phyloP scores from a whole-genome alignment of 2,888 invertebrate species.

The Caradrina clavipalpis region DNA sequence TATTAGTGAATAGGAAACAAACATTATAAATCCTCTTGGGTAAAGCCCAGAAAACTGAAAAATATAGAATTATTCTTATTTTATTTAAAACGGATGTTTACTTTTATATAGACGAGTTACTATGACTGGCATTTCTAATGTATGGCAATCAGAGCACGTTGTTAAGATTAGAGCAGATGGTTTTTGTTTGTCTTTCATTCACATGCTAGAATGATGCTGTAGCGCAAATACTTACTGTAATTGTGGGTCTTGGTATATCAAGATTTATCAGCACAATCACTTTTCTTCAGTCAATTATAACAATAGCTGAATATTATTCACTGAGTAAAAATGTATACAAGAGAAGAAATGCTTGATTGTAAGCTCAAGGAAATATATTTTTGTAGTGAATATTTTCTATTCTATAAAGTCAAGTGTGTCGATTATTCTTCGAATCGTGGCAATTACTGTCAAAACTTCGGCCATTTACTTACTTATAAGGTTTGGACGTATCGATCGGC shows the following conservation, averaged over 20 bases:
- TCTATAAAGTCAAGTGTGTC: slow-evolving; percentile 47
- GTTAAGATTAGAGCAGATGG: too few species aligned
- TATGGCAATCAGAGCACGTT: not conserved
- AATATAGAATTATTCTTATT: not conserved
- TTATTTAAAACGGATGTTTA: not conserved
- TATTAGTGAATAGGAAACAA: not conserved
- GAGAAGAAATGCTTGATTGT: slow-evolving; percentile 39
- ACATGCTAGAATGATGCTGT: not conserved
- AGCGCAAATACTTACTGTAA: slow-evolving; percentile 5
- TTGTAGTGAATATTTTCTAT: slow-evolving; percentile 29
- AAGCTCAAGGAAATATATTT: slow-evolving; percentile 28
- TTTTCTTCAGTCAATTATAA: slow-evolving; percentile 18
- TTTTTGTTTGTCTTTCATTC: not conserved
- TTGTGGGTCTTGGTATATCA: slow-evolving; percentile 7
- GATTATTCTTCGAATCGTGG: slow-evolving; percentile 65
- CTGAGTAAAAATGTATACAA: slow-evolving; percentile 29
- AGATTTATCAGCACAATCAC: slow-evolving; percentile 14
- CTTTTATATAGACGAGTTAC: too few species aligned
- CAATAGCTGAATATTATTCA: slow-evolving; percentile 15
- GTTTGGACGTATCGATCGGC: slow-evolving; percentile 68
- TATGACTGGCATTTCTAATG: too few species aligned
- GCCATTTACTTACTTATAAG: slow-evolving; percentile 70
- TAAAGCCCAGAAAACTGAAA: slow-evolving; percentile 8
- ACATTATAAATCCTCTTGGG: too few species aligned
- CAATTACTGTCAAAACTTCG: slow-evolving; percentile 77